phyloP scores from a whole-genome alignment of 1,140 invertebrate species.

The Lepidostoma basale region DNA sequence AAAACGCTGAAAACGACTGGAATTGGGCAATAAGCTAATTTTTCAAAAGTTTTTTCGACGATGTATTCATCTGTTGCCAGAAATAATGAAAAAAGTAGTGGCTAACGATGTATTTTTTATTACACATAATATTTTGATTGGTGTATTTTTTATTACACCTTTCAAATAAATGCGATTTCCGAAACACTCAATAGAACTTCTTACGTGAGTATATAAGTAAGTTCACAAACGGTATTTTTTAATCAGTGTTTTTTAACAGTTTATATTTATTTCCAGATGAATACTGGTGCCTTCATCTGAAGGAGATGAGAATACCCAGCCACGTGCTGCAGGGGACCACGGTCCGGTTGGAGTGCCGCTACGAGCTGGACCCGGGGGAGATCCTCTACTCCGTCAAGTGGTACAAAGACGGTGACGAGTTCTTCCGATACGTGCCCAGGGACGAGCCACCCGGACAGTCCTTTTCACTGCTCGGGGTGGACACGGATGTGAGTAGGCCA shows the following conservation, averaged over 20 bases:
- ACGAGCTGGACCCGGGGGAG: slow-evolving; percentile 67
- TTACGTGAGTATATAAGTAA: too few species aligned
- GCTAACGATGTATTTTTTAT: too few species aligned
- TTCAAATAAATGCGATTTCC: too few species aligned
- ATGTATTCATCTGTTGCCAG: too few species aligned
- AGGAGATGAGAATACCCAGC: slow-evolving; percentile 64
- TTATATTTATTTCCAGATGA: not conserved
- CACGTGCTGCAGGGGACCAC: slow-evolving; percentile 64
- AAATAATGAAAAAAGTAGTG: too few species aligned
- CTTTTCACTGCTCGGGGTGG: slow-evolving; percentile 68
- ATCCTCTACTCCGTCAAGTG: slow-evolving; percentile 75
- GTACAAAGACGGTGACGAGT: slow-evolving; percentile 75
- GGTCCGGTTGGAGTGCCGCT: slow-evolving; percentile 67
- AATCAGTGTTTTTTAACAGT: not conserved
- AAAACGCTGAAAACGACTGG: too few species aligned
- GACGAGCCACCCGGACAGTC: slow-evolving; percentile 68
- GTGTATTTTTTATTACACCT: too few species aligned
- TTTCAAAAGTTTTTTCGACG: too few species aligned
- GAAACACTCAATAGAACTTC: too few species aligned
- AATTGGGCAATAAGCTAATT: too few species aligned
- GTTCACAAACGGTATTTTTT: too few species aligned
- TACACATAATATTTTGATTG: too few species aligned
- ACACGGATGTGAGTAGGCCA: slow-evolving; percentile 65
- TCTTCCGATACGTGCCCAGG: slow-evolving; percentile 72
- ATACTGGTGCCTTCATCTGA: slow-evolving; percentile 58